Evolutionary conservation across 1,140 invertebrate species (phyloP), one percentile per base, ranked within the genome.

Genomic region (Stenopsyche tienmushanensis): DNA sequence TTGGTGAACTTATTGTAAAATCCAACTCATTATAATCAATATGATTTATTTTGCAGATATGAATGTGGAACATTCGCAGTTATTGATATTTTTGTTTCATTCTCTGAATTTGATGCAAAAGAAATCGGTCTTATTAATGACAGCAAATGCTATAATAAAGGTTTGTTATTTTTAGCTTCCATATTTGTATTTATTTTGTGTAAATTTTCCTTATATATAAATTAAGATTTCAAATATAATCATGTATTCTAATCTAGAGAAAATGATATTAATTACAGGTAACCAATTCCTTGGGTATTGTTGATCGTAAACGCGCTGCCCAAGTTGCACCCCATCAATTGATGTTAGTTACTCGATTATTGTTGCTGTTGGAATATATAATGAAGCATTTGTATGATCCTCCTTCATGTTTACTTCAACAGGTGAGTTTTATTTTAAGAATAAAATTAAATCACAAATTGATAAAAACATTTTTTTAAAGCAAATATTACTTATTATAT

Each of bases 51-150:
- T 84, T 82, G 42, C 79, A 90, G 94, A 97, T 83, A 80, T 98
- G 29, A 98, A 98, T 78, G 93, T 97, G 8, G 96, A 98, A 76
- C 96, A 98, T 79, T 89, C 94, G 0, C 95, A 98, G 75, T 80
- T 98, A 8, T 78, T 98, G 65, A 82, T 98, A 0, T 97, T 97
- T 75, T 80, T 98, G 1, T 98, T 98, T 75, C 95, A 98, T 77
- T 93, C 93, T 1, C 77, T 98, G 23, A 95, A 93, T 72, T 79
- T 98, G 23, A 97, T 97, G 92, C 93, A 97, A 77, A 98, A 97
- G 77, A 98, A 98, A 78, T 90, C 90, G 1, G 91, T 98, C 0
- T 78, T 98, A n/a, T 80, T 97, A 8, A 80, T 90, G 64, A 88
- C 88, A 10, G 88, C 90, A 3, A 81, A 81, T 69, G 78, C 78